A percentile compares a stretch with the other conserved stretches of the same genome.
Evolutionary conservation across 23 tunicate genomes (phyloP).

Genomic region (Halocynthia roretzi): DNA sequence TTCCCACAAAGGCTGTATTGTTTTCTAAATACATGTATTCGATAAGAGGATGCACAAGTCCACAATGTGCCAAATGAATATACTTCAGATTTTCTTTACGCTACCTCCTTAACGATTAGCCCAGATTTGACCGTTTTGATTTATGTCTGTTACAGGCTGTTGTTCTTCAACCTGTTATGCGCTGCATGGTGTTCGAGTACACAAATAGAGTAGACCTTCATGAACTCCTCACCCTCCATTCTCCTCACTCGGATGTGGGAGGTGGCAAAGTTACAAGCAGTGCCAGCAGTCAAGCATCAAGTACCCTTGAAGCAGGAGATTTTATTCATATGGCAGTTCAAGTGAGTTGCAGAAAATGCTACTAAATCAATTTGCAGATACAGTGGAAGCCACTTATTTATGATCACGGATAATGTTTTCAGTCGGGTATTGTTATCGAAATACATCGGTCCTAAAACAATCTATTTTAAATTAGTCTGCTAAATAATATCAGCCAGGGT

Average conservation of each 20-base stretch:
- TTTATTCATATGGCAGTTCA: conserved; percentile 80
- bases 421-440: no score
- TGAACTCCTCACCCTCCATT: conserved; percentile 71
- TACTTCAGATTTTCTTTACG: no score
- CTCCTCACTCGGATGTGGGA: conserved; percentile 89
- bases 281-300: conserved; percentile 63
- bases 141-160: conserved; percentile 51
- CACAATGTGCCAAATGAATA: neutral
- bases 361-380: neutral
- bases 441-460: no score
- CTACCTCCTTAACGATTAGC: no score
- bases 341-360: conserved; percentile 12
- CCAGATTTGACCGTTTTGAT: neutral
- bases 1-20: neutral
- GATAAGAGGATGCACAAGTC: neutral
- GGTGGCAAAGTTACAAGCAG: conserved; percentile 58
- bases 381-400: no score
- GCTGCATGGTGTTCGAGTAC: conserved; percentile 92
- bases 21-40: neutral
- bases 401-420: no score
- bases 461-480: no score
- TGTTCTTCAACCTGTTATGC: conserved; percentile 55
- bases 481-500: no score
- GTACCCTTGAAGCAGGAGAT: conserved; percentile 54
- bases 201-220: conserved; percentile 68